Evolutionary conservation across 2,888 invertebrate genomes (phyloP), one percentile per base, ranked within the genome.

Genomic region (Rhaphigaster nebulosa): DNA sequence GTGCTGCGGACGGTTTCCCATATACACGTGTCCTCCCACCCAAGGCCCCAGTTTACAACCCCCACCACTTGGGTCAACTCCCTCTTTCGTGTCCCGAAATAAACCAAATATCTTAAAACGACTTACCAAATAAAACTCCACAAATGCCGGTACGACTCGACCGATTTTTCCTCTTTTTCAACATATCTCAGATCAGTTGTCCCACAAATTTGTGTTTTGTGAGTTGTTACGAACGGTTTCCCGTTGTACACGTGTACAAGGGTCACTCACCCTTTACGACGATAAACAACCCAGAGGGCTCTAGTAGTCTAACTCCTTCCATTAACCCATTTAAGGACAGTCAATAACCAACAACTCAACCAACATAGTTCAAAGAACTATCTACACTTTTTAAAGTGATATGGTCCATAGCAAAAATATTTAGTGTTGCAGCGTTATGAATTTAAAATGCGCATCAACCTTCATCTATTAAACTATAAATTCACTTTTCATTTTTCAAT

Each of bases 1-100:
- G 89, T 70, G 70, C 89, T 41, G 41, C 41, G 89, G 89, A 89
- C 76, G 89, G 89, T 89, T 89, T 89, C 89, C 89, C 38, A 29
- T 34, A n/a, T n/a, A 26, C 89, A 89, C 89, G 89, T 89, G 89
- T 65, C 41, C 70, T 89, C 70, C 65, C 88, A 88, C 88, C 88
- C 88, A 41, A 56, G 87, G 88, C 88, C 88, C 88, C n/a, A 88
- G 88, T 88, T 88, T 60, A 88, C 88, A 60, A 52, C 56, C 87
- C 56, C 89, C 89, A 52, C 56, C 54, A 34, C 87, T 56, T 56
- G 54, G 54, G 87, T 54, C 87, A 87, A 87, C 87, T 56, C 54
- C 87, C 87, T 38, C 87, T 54, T 4, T 56, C 54, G 87, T 87
- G 41, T 52, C 87, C 87, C 26, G 34, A 87, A 87, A 54, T 54